phyloP scores from a whole-genome alignment of 2,888 invertebrate species.

The Diploptera punctata region DNA sequence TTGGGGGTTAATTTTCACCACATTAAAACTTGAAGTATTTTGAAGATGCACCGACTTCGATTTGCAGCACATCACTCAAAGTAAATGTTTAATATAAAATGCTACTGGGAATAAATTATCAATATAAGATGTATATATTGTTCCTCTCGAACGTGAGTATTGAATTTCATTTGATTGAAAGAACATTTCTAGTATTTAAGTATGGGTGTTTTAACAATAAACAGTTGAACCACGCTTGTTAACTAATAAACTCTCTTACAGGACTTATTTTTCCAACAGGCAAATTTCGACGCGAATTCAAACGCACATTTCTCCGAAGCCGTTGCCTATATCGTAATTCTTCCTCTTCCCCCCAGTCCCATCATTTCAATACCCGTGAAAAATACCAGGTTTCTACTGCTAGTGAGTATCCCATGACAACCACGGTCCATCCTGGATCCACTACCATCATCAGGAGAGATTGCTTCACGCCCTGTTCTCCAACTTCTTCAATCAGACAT shows the following conservation, averaged over 20 bases:
- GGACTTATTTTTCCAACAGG: conserved; percentile 58
- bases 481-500: neutral
- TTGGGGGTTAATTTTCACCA: too few relatives aligned
- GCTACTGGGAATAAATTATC: too few relatives aligned
- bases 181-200: too few relatives aligned
- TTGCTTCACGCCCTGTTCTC: neutral
- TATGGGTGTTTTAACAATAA: too few relatives aligned
- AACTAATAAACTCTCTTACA: neutral
- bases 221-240: too few relatives aligned
- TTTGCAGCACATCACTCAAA: too few relatives aligned
- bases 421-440: conserved; percentile 10
- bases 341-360: neutral
- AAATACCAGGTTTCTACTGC: conserved; percentile 17
- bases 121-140: too few relatives aligned
- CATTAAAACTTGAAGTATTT: too few relatives aligned
- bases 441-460: neutral
- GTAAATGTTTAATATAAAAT: too few relatives aligned
- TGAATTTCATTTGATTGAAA: too few relatives aligned
- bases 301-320: conserved; percentile 71
- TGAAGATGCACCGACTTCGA: too few relatives aligned
- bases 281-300: conserved; percentile 75
- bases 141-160: too few relatives aligned
- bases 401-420: conserved; percentile 33
- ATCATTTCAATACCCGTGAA: conserved; percentile 14
- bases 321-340: conserved; percentile 33